Percentiles rank a stretch among this genome's conserved stretches.
Evolutionary conservation across 1,140 invertebrate species (phyloP).

Genomic region (Neuroterus valhalla): DNA sequence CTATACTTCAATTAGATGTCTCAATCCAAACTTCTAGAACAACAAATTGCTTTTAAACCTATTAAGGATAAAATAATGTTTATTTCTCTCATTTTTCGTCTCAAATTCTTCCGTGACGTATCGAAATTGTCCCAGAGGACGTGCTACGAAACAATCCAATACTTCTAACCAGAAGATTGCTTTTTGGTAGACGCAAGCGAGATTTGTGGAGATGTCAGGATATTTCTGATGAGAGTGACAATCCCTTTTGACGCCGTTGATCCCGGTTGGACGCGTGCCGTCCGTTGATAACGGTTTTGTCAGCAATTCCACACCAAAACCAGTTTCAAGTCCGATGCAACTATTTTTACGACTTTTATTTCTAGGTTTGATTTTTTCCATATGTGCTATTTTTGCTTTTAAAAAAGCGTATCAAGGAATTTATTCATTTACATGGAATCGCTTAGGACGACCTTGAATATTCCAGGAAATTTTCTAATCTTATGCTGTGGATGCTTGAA

Average conservation of each 20-base stretch:
- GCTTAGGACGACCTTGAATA: no score
- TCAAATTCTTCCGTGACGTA: no score
- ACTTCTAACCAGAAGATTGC: neutral
- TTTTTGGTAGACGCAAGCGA: neutral
- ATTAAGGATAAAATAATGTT: no score
- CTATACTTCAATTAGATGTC: no score
- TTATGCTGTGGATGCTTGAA: no score
- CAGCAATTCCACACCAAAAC: conserved; percentile 14
- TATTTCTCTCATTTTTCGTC: no score
- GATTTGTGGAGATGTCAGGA: neutral
- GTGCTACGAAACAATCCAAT: neutral
- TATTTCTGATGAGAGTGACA: conserved; percentile 18
- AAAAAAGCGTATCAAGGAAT: conserved; percentile 1
- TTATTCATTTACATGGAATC: no score
- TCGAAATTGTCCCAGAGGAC: neutral
- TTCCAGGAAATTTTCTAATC: no score
- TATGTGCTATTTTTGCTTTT: conserved; percentile 4
- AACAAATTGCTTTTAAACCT: no score
- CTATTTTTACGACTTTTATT: conserved; percentile 7
- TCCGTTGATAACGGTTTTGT: conserved; percentile 6
- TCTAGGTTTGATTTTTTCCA: neutral
- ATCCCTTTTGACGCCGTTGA: conserved; percentile 18
- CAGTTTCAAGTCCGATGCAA: neutral
- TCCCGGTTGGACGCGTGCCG: conserved; percentile 23
- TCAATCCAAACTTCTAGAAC: no score